Percentiles rank a stretch among this genome's conserved stretches.
These are phyloP conservation scores for Miltochrista miniata DNA, from an alignment of 2,888 invertebrate genomes.

Conservation along the genomic window DNA sequence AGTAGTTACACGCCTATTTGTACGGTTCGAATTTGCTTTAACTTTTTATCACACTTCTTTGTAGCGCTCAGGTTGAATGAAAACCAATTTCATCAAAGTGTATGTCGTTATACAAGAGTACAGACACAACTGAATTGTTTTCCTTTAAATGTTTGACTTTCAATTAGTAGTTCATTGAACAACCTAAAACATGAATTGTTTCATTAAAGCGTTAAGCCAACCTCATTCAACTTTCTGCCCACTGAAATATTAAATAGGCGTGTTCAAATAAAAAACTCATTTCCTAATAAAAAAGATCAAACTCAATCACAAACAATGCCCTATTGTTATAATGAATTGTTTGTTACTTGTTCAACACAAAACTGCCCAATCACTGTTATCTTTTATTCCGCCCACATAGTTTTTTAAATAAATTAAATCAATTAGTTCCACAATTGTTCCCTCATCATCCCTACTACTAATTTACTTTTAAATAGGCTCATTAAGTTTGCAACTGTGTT, in stretches of 20 bases:
- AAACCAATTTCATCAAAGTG: not conserved
- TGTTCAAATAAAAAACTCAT: constrained; percentile 54
- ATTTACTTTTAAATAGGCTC: constrained; percentile 13
- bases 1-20: constrained; percentile 5
- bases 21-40: not conserved
- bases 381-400: constrained; percentile 72
- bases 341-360: constrained; percentile 63
- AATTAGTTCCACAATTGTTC: constrained; percentile 39
- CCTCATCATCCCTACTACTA: constrained; percentile 15
- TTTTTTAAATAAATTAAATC: constrained; percentile 54
- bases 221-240: constrained; percentile 48
- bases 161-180: constrained; percentile 32
- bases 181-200: constrained; percentile 34
- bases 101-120: not conserved
- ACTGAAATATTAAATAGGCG: constrained; percentile 49
- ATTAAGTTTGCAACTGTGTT: constrained; percentile 11
- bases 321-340: constrained; percentile 74
- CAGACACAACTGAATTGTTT: not conserved
- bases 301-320: constrained; percentile 70
- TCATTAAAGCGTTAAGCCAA: constrained; percentile 31
- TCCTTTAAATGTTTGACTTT: constrained; percentile 18
- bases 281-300: constrained; percentile 59
- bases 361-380: constrained; percentile 66
- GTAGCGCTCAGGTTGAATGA: constrained; percentile 1
- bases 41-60: constrained; percentile 1